Base-by-base conservation (phyloP, 2,113 vertebrate species). In the Lamprologus callipterus region DNA sequence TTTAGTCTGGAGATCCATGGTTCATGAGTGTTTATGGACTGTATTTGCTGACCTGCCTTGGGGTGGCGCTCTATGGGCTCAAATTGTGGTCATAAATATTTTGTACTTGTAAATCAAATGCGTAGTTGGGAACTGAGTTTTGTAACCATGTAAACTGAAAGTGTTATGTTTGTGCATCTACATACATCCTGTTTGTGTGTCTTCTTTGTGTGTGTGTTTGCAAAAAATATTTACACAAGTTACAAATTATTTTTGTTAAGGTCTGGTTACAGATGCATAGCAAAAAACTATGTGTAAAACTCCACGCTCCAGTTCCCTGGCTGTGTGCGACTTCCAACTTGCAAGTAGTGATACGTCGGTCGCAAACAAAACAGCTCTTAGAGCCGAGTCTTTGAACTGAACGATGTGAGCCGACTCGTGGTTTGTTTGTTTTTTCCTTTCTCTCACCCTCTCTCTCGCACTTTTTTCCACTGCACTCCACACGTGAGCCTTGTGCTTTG, bases 331-430 rank as follows among this genome's bases (percentile, higher is more conserved):
- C 42, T 45, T 47, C 14, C 14, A 8, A 47, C 45, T 17, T 47
- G 45, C 42, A 45, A 14, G 13, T 45, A 45, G 12, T 14, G 5
- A 42, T 14, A 12, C 14, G 42, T 42, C 42, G 0, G 42, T 45
- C 42, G 1, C 42, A 3, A 45, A 45, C 42, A 6, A 42, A 42
- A 42, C 6, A 3, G 42, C 2, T 1, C 13, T 42, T 31, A 42
- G 40, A 12, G 40, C 11, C 11, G 11, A 1, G 11, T 42, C 40
- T 42, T 45, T 45, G 42, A 45, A 45, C 13, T 14, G 6, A 45
- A 45, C 0, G 0, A 45, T 14, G 42, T 45, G 0, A 45, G 13
- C 42, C 13, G 13, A 45, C 6, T 14, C 0, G 6, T 45, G 42
- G 2, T 3, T 5, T 42, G 3, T 5, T 42, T 58, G 28, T 26